These are phyloP conservation scores for Acrocephalus arundinaceus DNA, from an alignment of 2,113 vertebrate species.

Conservation along the genomic window DNA sequence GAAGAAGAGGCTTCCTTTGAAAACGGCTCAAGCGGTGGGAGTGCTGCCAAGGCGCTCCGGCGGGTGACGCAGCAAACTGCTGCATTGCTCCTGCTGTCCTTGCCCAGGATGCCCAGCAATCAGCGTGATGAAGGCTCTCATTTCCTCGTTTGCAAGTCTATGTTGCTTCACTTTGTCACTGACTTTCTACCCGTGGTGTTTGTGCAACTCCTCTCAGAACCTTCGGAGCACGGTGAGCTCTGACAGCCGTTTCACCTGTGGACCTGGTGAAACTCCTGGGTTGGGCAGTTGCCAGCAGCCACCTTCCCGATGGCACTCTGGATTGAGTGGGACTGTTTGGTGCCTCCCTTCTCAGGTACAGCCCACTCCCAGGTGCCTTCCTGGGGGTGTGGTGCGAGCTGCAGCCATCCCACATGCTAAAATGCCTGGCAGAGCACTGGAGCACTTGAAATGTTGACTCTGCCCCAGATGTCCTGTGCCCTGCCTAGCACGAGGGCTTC, in stretches of 20 bases:
- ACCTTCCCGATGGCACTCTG: accelerated
- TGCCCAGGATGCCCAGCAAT: not conserved
- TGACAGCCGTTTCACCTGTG: not conserved
- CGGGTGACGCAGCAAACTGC: not conserved
- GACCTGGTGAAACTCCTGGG: not conserved
- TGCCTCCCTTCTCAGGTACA: not conserved
- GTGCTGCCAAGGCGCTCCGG: not conserved
- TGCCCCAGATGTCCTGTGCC: not conserved
- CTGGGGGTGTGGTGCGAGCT: not conserved
- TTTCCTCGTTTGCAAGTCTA: slow-evolving; percentile 6
- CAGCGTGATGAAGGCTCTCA: not conserved
- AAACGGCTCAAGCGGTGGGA: not conserved
- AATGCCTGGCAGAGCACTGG: not conserved
- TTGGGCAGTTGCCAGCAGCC: not conserved
- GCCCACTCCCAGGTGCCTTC: not conserved
- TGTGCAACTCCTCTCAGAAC: not conserved
- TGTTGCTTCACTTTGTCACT: not conserved
- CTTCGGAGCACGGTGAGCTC: not conserved
- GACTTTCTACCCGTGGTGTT: not conserved
- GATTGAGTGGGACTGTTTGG: not conserved
- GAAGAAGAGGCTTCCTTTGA: not conserved
- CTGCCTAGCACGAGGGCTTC: not conserved
- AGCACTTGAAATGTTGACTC: not conserved
- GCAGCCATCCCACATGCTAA: not conserved
- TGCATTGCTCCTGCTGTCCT: not conserved